Conservation (phyloP, 2,888 invertebrate genomes). For the Neuroscelio doddi region DNA sequence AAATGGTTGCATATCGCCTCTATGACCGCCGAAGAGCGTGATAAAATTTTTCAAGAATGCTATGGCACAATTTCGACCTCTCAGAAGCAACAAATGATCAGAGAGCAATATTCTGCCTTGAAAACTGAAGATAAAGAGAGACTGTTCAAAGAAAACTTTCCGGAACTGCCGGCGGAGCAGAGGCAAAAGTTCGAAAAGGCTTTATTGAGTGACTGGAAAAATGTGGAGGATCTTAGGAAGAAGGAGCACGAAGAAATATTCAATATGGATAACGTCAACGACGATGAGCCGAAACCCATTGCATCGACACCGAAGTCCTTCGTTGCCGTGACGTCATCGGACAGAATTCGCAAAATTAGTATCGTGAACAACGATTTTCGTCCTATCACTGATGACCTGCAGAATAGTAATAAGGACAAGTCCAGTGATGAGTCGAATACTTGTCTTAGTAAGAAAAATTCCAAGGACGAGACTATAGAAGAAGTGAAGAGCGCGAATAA, state of each 20-base stretch:
- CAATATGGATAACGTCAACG: conserved; percentile 79
- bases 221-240: conserved; percentile 1
- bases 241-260: conserved; percentile 74
- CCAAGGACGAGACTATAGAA: conserved; percentile 68
- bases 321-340: conserved; percentile 74
- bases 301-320: conserved; percentile 70
- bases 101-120: conserved; percentile 67
- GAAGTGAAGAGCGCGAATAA: conserved; percentile 75
- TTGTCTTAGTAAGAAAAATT: conserved; percentile 63
- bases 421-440: conserved; percentile 63
- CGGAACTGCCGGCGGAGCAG: conserved; percentile 66
- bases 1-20: conserved; percentile 70
- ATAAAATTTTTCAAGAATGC: conserved; percentile 65
- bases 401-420: conserved; percentile 58
- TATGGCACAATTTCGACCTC: conserved; percentile 64
- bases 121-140: conserved; percentile 67
- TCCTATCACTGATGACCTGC: conserved; percentile 73
- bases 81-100: conserved; percentile 68
- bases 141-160: conserved; percentile 69
- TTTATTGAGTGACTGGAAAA: conserved; percentile 70
- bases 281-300: conserved; percentile 50
- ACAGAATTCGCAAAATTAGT: conserved; percentile 77
- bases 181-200: conserved; percentile 75
- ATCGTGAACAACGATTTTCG: conserved; percentile 77
- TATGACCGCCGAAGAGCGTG: conserved; percentile 63